Percentiles rank a stretch among this genome's conserved stretches.
phyloP scores from a whole-genome alignment of 2,888 invertebrate species.

The Yponomeuta plumbellus region DNA sequence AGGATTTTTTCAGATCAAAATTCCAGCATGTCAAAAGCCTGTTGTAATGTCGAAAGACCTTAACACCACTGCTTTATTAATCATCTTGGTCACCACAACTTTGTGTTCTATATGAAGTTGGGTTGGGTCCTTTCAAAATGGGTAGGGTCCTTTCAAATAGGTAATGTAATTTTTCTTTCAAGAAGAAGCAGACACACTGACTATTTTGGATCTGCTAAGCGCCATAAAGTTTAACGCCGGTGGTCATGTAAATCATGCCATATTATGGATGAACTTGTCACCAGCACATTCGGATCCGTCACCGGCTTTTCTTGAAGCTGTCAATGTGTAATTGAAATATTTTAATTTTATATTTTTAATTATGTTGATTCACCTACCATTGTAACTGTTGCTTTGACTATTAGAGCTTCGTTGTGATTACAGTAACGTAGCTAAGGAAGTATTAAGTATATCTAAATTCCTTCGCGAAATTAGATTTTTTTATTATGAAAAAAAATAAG shows the following conservation, averaged over 20 bases:
- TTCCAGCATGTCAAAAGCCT: too few relatives aligned
- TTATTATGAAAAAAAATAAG: too few relatives aligned
- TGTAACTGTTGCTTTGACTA: background rate
- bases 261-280: slow-evolving; percentile 95
- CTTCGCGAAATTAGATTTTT: too few relatives aligned
- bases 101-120: too few relatives aligned
- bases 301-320: slow-evolving; percentile 63
- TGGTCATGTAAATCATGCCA: slow-evolving; percentile 97
- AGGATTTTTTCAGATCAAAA: too few relatives aligned
- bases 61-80: too few relatives aligned
- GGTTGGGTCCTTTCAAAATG: too few relatives aligned
- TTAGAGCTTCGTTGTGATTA: background rate
- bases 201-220: slow-evolving; percentile 84
- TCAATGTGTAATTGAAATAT: slow-evolving; percentile 58
- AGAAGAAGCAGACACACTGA: slow-evolving; percentile 78
- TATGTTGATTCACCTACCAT: background rate
- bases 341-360: slow-evolving; percentile 1
- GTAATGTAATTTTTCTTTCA: background rate
- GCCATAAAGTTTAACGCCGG: slow-evolving; percentile 98
- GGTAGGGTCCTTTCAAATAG: too few relatives aligned
- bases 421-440: too few relatives aligned
- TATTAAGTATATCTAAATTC: too few relatives aligned
- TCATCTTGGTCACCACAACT: too few relatives aligned
- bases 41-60: too few relatives aligned
- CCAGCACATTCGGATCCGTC: slow-evolving; percentile 82